Base-by-base conservation (phyloP, 2,888 invertebrate genomes). In the Drosophila prostipennis region DNA sequence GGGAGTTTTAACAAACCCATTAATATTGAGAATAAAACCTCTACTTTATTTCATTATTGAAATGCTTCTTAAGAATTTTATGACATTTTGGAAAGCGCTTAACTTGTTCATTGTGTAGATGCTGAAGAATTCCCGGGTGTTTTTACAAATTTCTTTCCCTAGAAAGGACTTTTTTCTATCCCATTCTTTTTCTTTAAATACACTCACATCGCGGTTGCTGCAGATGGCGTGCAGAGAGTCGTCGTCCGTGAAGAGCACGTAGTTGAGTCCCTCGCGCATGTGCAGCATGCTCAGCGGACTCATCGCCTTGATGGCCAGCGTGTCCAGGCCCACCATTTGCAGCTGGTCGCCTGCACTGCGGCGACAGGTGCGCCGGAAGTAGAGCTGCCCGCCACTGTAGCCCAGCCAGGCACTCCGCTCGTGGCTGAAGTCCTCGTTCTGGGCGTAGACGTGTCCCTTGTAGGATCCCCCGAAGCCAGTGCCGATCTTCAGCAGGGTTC, bases 391-490 rank as follows among this genome's bases (percentile, higher is more conserved):
- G 92, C 95, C 95, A 90, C 97, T 97, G 93, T 94, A 96, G 23
- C 98, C 97, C 73, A 98, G 93, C 96, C 96, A 97, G 52, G 97
- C 97, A 77, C 93, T 94, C 51, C 94, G 94, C 89, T 97, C 97
- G 75, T 95, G 95, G 7, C 95, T 95, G 90, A 98, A 97, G 91
- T 97, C 96, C 29, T 95, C 94, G 91, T 97, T 97, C 90, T 96
- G 95, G 75, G 95, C 93, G 90, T 98, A 97, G 23, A 98, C 94
- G 89, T 97, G 96, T n/a, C 98, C 98, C 92, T 96, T 96, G 77
- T 97, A 94, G 7, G 99, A 98, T 75, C 97, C 97, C 53, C 97
- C 96, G 90, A 97, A 98, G 7, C 99, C 99, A 54, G 98, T 97
- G 16, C 99, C 99, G 72, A 99, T 95, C 93, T 99, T 99, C 74